Base-by-base conservation (phyloP, 64 coral and sea anemone species). In the Stichodactyla mertensii region DNA sequence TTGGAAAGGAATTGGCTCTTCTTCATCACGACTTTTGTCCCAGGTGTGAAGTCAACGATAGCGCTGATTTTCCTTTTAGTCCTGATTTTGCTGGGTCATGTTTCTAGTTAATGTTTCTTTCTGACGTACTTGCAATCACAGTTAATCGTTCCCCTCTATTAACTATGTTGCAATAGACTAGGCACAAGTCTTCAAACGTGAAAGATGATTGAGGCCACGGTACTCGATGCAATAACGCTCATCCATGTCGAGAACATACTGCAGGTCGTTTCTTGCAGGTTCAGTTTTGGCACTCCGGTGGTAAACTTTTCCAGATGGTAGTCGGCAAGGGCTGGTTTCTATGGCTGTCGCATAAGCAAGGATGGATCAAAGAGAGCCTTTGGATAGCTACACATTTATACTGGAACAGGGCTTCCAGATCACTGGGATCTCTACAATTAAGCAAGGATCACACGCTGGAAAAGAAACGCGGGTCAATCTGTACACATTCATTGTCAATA, bases 1-100 rank as follows among this genome's bases (percentile, higher is more conserved):
- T 87, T 93, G 4, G 92, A 52, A 1, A 93, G 60, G 12, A 89
- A 93, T 54, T 22, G 0, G 51, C 62, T 80, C 15, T 93, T 86
- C 83, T 93, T 93, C 23, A 45, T 81, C 4, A 82, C 15, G 13
- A 79, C 54, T 58, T 82, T 86, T 78, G 81, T 93, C 11, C 71
- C 0, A 22, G 24, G 28, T 52, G 52, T 61, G n/a, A 93, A 89
- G 9, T 83, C 69, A 4, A 86, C 88, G n/a, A 83, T 87, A 14
- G 88, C 51, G 2, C 83, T 82, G 5, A 61, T 58, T 59, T 89
- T 93, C 10, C 88, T 51, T 23, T 28, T 54, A 6, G 27, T n/a
- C 45, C 85, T n/a, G 62, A 53, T 59, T 83, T 82, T 82, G 57
- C 23, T 89, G 88, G 9, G 79, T 89, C 15, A 26, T 54, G 52